Base-by-base conservation (phyloP, 2,113 vertebrate genomes). In the Tetrax tetrax region DNA sequence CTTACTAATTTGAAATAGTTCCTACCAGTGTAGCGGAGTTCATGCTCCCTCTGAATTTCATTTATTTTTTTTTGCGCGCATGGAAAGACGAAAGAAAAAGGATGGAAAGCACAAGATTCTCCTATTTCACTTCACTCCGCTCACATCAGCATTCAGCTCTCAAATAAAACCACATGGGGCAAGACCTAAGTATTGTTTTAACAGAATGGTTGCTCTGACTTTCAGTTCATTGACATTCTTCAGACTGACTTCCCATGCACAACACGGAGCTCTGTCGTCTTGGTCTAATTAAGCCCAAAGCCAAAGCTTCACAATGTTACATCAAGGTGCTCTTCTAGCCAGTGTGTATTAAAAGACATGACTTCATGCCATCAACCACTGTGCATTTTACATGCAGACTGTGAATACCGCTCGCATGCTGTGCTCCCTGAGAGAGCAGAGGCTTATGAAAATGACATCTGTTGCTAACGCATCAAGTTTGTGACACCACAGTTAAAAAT, bases 401-500 rank as follows among this genome's bases (percentile, higher is more conserved):
- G 90, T 51, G 88, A 83, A 86, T 15, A 22, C 65, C n/a, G 65
- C 45, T 79, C 0, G 9, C 86, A 75, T 47, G 80, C 95, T 82
- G 87, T 15, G 86, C 89, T 95, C 82, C 85, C 72, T n/a, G 41
- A 69, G 89, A 93, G 54, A 92, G 92, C 92, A 91, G 83, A 87
- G 92, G 57, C 92, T 95, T 87, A 59, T 70, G 94, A 65, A 93
- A 92, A 93, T 82, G 83, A 95, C 92, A 96, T 95, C 93, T 97
- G 96, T 85, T 96, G 95, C 96, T 72, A 96, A 92, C 27, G 1
- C 94, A 93, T 92, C 95, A 92, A 96, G 85, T 96, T 90, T 80
- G 94, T 95, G 95, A 94, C 92, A 93, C 93, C 60, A 70, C 1
- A 6, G 90, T 92, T 92, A 87, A 94, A 95, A 95, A 94, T 92